phyloP scores from a whole-genome alignment of 2,113 vertebrate species.

The Capreolus pygargus region DNA sequence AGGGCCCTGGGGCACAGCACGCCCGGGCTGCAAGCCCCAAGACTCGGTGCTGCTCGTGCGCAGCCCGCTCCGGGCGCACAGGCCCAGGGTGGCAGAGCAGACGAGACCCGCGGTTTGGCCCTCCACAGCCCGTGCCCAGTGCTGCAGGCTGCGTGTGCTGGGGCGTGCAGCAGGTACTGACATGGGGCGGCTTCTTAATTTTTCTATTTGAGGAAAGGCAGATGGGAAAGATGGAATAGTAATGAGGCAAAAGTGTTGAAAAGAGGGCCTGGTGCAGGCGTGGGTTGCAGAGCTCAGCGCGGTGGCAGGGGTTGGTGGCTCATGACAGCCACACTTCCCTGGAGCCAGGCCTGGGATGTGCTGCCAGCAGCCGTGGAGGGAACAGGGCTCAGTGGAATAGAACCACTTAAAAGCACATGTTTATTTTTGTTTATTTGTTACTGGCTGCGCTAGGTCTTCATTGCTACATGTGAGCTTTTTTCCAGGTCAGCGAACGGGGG shows the following conservation, averaged over 20 bases:
- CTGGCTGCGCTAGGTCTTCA: background rate
- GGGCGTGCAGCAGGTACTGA: background rate
- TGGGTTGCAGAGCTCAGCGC: background rate
- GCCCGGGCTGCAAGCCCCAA: fast-evolving
- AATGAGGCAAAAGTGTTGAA: background rate
- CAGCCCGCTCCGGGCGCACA: background rate
- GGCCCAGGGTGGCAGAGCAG: background rate
- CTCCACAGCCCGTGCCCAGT: background rate
- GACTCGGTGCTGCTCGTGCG: background rate
- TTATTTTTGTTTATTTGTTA: background rate
- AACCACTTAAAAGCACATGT: background rate
- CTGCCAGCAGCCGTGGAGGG: background rate
- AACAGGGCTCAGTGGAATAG: background rate
- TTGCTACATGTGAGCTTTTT: background rate
- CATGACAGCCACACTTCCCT: background rate
- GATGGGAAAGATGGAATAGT: background rate
- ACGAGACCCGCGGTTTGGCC: background rate
- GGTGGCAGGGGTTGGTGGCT: background rate
- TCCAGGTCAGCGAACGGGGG: background rate
- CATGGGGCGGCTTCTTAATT: background rate
- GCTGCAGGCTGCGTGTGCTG: background rate
- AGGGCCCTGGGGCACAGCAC: background rate
- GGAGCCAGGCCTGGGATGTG: background rate
- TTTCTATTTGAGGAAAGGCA: background rate
- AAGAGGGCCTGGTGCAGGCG: background rate